A percentile compares a stretch with the other conserved stretches of the same genome.
These are phyloP conservation scores for Scaptomyza hsui DNA, from an alignment of 1,140 invertebrate genomes.

Conservation along the genomic window DNA sequence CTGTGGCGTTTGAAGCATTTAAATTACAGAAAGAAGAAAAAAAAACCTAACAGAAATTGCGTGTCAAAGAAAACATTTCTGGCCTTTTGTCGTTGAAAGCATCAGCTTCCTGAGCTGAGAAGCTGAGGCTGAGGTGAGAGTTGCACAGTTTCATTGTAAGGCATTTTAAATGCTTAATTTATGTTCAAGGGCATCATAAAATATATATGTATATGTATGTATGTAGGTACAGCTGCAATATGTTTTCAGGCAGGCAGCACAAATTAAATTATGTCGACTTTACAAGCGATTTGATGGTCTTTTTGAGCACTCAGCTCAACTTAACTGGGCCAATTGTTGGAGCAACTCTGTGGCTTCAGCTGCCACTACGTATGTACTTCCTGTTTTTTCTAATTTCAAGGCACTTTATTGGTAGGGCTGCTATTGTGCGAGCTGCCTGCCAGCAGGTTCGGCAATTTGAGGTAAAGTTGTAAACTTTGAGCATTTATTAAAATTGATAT, in stretches of 20 bases:
- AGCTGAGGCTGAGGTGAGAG: not conserved
- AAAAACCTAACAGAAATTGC: conserved; percentile 51
- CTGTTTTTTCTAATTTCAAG: conserved; percentile 19
- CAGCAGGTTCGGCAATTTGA: conserved; percentile 15
- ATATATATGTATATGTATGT: not conserved
- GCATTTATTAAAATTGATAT: conserved; percentile 37
- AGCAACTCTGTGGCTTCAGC: conserved; percentile 16
- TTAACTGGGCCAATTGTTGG: not conserved
- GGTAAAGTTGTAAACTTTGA: conserved; percentile 35
- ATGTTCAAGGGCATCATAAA: conserved; percentile 21
- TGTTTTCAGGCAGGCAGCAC: conserved; percentile 2
- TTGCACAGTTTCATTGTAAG: conserved; percentile 16
- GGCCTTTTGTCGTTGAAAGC: conserved; percentile 18
- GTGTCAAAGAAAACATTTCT: conserved; percentile 53
- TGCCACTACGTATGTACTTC: not conserved
- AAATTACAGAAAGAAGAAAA: conserved; percentile 41
- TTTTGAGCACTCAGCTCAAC: not conserved
- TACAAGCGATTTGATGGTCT: conserved; percentile 34
- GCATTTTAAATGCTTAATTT: conserved; percentile 50
- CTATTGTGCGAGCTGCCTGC: conserved; percentile 6
- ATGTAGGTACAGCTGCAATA: conserved; percentile 12
- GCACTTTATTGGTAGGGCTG: conserved; percentile 19
- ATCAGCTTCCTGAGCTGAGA: not conserved
- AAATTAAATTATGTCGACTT: conserved; percentile 51
- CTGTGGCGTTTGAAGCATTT: conserved; percentile 48